Conservation (phyloP, 2,888 invertebrate species). For the Empis livida region DNA sequence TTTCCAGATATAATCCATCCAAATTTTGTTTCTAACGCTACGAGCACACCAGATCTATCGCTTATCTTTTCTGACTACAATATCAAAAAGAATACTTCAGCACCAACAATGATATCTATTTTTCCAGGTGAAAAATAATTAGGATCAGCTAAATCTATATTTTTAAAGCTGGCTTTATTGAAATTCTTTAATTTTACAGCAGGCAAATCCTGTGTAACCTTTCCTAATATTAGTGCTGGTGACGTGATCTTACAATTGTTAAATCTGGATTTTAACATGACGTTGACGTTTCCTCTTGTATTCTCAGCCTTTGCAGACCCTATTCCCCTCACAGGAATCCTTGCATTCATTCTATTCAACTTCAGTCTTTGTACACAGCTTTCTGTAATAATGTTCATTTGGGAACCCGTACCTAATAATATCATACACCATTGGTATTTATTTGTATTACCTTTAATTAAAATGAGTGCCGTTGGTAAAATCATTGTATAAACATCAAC, state of each 20-base stretch:
- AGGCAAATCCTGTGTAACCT: not conserved
- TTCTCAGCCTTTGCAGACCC: too few species aligned
- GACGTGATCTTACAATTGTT: not conserved
- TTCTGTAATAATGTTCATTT: constrained; percentile 4
- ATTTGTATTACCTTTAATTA: too few species aligned
- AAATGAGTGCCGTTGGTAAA: too few species aligned
- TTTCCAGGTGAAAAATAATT: not conserved
- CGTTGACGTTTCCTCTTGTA: not conserved
- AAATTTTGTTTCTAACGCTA: constrained; percentile 6
- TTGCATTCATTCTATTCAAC: constrained; percentile 2
- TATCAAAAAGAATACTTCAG: constrained; percentile 7
- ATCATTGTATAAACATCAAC: too few species aligned
- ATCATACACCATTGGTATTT: too few species aligned
- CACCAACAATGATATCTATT: constrained; percentile 5
- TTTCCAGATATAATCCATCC: too few species aligned
- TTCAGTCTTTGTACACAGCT: not conserved
- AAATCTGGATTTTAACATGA: not conserved
- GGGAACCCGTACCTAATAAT: constrained; percentile 5
- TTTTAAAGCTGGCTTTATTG: not conserved
- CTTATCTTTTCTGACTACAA: not conserved
- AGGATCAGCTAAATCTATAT: constrained; percentile 3
- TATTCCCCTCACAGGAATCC: constrained; percentile 1
- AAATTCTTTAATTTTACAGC: constrained; percentile 1
- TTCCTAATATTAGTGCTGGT: not conserved
- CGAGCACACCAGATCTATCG: constrained; percentile 1